A percentile compares a stretch with the other conserved stretches of the same genome.
These are phyloP conservation scores for Nomada ruficornis DNA, from an alignment of 2,888 invertebrate genomes.

Conservation along the genomic window DNA sequence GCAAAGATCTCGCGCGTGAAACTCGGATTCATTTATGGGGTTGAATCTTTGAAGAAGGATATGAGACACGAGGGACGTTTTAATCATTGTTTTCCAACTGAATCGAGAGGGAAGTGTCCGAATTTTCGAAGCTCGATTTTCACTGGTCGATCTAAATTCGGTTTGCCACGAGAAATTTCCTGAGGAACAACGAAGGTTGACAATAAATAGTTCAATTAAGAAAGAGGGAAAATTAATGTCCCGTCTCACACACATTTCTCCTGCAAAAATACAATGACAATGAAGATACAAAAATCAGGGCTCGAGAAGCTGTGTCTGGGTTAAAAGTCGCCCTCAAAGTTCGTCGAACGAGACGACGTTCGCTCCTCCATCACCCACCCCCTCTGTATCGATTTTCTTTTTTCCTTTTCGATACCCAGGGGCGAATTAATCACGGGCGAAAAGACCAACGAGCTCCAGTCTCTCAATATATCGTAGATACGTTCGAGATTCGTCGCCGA, in stretches of 20 bases:
- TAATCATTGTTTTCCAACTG: too few relatives aligned
- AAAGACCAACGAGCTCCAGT: neutral
- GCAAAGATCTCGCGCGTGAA: too few relatives aligned
- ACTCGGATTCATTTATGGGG: too few relatives aligned
- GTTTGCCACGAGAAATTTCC: slow-evolving; percentile 18
- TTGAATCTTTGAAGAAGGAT: too few relatives aligned
- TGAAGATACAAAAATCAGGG: neutral
- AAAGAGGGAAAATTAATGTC: too few relatives aligned
- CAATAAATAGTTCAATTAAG: too few relatives aligned
- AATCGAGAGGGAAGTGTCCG: too few relatives aligned
- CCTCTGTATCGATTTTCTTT: slow-evolving; percentile 10
- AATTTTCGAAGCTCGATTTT: slow-evolving; percentile 2
- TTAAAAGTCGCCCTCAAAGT: slow-evolving; percentile 19
- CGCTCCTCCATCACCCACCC: neutral
- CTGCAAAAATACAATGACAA: neutral
- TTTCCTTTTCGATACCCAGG: slow-evolving; percentile 25
- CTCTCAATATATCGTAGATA: slow-evolving; percentile 31
- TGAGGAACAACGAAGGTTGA: neutral
- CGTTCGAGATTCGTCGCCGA: slow-evolving; percentile 20
- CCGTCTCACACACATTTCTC: too few relatives aligned
- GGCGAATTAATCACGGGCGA: slow-evolving; percentile 56
- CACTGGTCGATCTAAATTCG: slow-evolving; percentile 21
- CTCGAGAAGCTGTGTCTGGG: neutral
- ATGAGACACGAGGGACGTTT: too few relatives aligned
- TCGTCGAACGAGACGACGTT: slow-evolving; percentile 24